Percentiles rank a stretch among this genome's conserved stretches.
Evolutionary conservation across 2,797 vertebrate genomes (phyloP).

Genomic region (Aulostomus chinensis): DNA sequence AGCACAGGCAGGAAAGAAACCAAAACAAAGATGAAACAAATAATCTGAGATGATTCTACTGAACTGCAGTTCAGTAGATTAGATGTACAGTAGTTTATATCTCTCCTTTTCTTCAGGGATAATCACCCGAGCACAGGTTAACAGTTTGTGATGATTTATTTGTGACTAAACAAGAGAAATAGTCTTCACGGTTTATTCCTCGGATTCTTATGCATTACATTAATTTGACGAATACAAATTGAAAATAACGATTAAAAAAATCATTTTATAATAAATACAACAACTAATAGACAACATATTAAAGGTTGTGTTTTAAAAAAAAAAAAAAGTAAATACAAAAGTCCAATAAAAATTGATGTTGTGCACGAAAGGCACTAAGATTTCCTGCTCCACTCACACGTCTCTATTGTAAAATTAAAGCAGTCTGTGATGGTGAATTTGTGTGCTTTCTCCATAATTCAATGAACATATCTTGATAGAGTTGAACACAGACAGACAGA

Average conservation of each 20-base stretch:
- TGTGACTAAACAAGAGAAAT: slow-evolving; percentile 15
- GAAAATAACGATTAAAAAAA: slow-evolving; percentile 48
- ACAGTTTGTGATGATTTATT: slow-evolving; percentile 30
- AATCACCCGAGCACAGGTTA: slow-evolving; percentile 27
- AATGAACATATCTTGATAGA: slow-evolving; percentile 36
- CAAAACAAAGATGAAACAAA: slow-evolving; percentile 29
- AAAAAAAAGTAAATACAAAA: slow-evolving; percentile 70
- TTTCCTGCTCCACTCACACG: slow-evolving; percentile 58
- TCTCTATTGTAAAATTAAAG: slow-evolving; percentile 84
- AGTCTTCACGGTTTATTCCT: slow-evolving; percentile 25
- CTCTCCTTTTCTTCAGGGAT: no score
- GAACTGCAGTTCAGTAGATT: slow-evolving; percentile 38
- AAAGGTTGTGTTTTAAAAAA: no score
- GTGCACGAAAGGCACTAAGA: slow-evolving; percentile 92
- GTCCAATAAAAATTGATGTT: slow-evolving; percentile 67
- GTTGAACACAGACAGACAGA: slow-evolving; percentile 35
- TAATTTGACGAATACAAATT: slow-evolving; percentile 15
- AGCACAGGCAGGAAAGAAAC: slow-evolving; percentile 66
- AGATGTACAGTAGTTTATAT: slow-evolving; percentile 63
- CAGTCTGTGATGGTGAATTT: slow-evolving; percentile 53
- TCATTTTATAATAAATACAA: slow-evolving; percentile 54
- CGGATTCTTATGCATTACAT: slow-evolving; percentile 13
- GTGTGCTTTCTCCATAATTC: slow-evolving; percentile 63
- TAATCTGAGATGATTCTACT: slow-evolving; percentile 58
- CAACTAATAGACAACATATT: slow-evolving; percentile 58